A percentile compares a stretch with the other conserved stretches of the same genome.
These are phyloP conservation scores for Notamacropus eugenii DNA, from an alignment of 2,797 vertebrate species.

Conservation along the genomic window DNA sequence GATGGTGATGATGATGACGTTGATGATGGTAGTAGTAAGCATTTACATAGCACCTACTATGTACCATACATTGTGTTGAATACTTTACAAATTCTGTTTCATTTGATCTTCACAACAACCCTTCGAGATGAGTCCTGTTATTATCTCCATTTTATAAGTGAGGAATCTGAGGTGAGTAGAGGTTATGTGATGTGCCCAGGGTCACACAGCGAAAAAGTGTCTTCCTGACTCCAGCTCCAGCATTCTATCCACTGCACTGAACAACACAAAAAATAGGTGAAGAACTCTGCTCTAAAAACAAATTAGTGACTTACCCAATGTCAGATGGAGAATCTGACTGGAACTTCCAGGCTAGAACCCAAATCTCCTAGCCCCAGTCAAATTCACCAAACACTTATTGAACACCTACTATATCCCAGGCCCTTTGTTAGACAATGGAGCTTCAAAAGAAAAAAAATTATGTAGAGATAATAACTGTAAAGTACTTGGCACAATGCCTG, in stretches of 20 bases:
- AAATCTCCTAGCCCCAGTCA: neutral
- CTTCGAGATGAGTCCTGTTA: neutral
- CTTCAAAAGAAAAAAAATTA: neutral
- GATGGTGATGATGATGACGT: neutral
- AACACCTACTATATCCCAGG: neutral
- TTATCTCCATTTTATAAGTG: neutral
- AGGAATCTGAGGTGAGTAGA: neutral
- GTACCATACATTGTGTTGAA: neutral
- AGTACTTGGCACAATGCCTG: neutral
- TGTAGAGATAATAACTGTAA: neutral
- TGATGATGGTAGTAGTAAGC: neutral
- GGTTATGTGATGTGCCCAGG: neutral
- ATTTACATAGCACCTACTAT: neutral
- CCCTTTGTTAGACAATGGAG: neutral
- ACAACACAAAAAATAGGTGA: neutral
- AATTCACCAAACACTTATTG: neutral
- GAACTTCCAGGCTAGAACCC: neutral
- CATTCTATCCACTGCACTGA: neutral
- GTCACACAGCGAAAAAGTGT: neutral
- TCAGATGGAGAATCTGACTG: neutral
- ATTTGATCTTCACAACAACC: neutral
- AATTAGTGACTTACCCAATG: neutral
- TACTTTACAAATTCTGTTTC: neutral
- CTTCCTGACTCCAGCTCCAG: neutral
- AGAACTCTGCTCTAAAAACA: neutral